These are phyloP conservation scores for Leptopilina clavipes DNA, from an alignment of 1,140 invertebrate species.

Conservation along the genomic window DNA sequence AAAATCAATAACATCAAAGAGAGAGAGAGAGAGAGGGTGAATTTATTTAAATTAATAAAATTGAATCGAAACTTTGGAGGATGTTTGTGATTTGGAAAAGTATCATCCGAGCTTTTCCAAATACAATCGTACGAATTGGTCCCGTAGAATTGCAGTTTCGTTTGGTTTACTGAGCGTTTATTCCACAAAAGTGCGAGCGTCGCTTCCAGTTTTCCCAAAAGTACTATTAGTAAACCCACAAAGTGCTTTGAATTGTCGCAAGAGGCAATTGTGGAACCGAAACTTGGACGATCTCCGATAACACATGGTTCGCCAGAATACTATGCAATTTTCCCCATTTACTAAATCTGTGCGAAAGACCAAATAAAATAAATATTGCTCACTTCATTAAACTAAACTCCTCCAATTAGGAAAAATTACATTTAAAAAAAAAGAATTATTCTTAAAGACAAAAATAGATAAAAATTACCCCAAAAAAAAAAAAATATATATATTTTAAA, in stretches of 20 bases:
- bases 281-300: slow-evolving; percentile 66
- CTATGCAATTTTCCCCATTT: slow-evolving; percentile 26
- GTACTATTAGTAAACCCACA: slow-evolving; percentile 58
- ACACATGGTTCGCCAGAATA: slow-evolving; percentile 53
- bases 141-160: slow-evolving; percentile 46
- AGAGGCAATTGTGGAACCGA: slow-evolving; percentile 59
- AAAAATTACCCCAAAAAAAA: too few relatives aligned
- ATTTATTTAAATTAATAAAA: not conserved
- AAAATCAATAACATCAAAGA: too few relatives aligned
- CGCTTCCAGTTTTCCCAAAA: slow-evolving; percentile 61
- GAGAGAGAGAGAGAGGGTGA: too few relatives aligned
- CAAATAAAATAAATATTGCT: slow-evolving; percentile 14
- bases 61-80: not conserved
- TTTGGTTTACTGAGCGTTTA: slow-evolving; percentile 49
- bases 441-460: too few relatives aligned
- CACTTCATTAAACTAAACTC: slow-evolving; percentile 17
- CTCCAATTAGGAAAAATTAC: too few relatives aligned
- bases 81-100: slow-evolving; percentile 10
- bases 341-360: slow-evolving; percentile 14
- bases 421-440: too few relatives aligned
- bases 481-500: too few relatives aligned
- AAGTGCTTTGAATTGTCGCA: slow-evolving; percentile 56
- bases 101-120: not conserved
- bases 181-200: slow-evolving; percentile 57
- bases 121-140: not conserved